Evolutionary conservation across 1,140 invertebrate genomes (phyloP), one percentile per base, ranked within the genome.

Genomic region (Maniola jurtina): DNA sequence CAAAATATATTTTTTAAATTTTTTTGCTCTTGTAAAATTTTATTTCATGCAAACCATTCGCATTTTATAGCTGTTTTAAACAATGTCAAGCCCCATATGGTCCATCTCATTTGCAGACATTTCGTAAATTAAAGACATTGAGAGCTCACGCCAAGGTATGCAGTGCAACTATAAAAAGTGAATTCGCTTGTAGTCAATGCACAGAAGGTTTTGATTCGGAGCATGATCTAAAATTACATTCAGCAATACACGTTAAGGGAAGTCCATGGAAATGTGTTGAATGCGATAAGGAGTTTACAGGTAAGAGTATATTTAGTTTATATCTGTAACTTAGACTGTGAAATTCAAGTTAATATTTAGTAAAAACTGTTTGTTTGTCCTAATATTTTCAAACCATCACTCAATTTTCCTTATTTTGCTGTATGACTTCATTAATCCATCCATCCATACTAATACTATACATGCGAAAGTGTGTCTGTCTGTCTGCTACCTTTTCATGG

Each of bases 221-320:
- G 50, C 77, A 86, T 55, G 87, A 89, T 42, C 72, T 87, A 7
- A 60, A 71, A 6, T 54, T 89, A 16, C 87, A 89, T 61, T 73
- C 69, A 0, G 70, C 77, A 2, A 55, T 88, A 36, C 87, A 89
- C 59, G 36, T 40, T 3, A 80, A 75, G 15, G 78, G 74, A 6
- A 66, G 76, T 11, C 35, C 48, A 9, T 89, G 81, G 87, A 80
- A 66, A 35, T 89, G 87, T 55, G 78, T 71, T 13, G 61, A 80
- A 58, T 89, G 87, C 60, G 42, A 73, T 0, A 89, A 89, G 36
- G 73, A 80, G 15, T 89, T 83, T 68, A 72, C 67, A 50, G 75
- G 87, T 89, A 71, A 48, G 47, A 25, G 4, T 25, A 25, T 25
- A 2, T 25, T 25, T 25, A 25, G 25, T 25, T 25, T 25, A 25